Evolutionary conservation across 2,797 vertebrate species (phyloP), one percentile per base, ranked within the genome.

Genomic region (Tamandua tetradactyla): DNA sequence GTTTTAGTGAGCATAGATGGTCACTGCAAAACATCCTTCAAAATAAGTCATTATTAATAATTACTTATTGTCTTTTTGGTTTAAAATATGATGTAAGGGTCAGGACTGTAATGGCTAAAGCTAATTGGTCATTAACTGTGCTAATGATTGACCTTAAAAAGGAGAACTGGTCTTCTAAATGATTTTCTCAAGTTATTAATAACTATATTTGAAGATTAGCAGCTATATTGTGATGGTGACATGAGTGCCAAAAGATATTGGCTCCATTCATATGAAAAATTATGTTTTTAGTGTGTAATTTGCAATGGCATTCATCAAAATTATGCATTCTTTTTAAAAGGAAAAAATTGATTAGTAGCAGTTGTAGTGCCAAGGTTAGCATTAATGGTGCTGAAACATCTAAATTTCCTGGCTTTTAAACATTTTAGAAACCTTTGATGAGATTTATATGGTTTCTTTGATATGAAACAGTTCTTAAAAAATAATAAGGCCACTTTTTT

Each of bases 341-440:
- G 79, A 88, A 96, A 96, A 94, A 96, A 93, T 92, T 96, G 96
- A 96, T 95, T 94, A 88, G 95, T 95, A 94, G 92, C 92, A 96
- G 90, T 95, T 27, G 49, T 82, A 94, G 94, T 96, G 94, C 96
- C 95, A 97, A 95, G 95, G 96, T 96, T 96, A 97, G 87, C 91
- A 94, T 94, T 97, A 95, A 96, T 96, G 94, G 93, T 96, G 76
- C 95, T 95, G 95, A 96, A 95, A 94, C 94, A 94, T 97, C 80
- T 93, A 93, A 96, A 96, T 95, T 96, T 93, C 82, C 75, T 96
- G 94, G 66, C 94, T 96, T 96, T 96, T 96, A 94, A 96, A 89
- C 74, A 71, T 89, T 94, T 92, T 78, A 83, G 95, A 95, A 96
- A 87, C 40, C 69, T 93, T 95, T 94, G 76, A 96, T 66, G 79